Conservation (phyloP, 2,888 invertebrate species). For the Therioaphis trifolii region DNA sequence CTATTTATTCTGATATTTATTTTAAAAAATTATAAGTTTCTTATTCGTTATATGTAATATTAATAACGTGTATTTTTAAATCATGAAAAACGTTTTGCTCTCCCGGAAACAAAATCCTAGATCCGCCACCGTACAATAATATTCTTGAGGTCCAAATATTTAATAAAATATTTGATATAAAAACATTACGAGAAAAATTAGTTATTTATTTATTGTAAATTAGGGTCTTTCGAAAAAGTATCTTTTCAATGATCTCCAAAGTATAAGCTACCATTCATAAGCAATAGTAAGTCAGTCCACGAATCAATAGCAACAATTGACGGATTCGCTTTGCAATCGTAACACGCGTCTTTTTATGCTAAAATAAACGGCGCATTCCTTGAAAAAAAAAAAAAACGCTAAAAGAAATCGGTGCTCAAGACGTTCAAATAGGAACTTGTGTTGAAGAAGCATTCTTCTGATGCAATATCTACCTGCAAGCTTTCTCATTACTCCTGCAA, state of each 20-base stretch:
- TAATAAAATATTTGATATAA: too few species aligned
- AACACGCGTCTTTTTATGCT: not conserved
- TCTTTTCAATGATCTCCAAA: not conserved
- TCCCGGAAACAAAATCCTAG: too few species aligned
- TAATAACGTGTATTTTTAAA: too few species aligned
- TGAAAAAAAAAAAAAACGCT: slow-evolving; percentile 31
- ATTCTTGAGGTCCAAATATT: too few species aligned
- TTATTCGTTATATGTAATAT: too few species aligned
- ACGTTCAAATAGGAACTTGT: slow-evolving; percentile 1
- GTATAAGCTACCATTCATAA: not conserved
- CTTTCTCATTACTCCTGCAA: slow-evolving; percentile 66
- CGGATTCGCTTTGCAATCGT: not conserved
- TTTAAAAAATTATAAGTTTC: too few species aligned
- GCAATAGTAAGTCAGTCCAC: not conserved
- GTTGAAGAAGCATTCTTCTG: slow-evolving; percentile 20
- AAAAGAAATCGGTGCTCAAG: slow-evolving; percentile 23
- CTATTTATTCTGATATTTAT: too few species aligned
- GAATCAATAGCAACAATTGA: slow-evolving; percentile 19
- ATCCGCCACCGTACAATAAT: too few species aligned
- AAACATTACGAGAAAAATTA: too few species aligned
- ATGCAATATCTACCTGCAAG: slow-evolving; percentile 65
- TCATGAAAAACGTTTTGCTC: too few species aligned
- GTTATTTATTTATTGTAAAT: too few species aligned
- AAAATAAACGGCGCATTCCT: not conserved
- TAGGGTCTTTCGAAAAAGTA: not conserved